Base-by-base conservation (phyloP, 2,797 vertebrate species). In the Neosalanx taihuensis region DNA sequence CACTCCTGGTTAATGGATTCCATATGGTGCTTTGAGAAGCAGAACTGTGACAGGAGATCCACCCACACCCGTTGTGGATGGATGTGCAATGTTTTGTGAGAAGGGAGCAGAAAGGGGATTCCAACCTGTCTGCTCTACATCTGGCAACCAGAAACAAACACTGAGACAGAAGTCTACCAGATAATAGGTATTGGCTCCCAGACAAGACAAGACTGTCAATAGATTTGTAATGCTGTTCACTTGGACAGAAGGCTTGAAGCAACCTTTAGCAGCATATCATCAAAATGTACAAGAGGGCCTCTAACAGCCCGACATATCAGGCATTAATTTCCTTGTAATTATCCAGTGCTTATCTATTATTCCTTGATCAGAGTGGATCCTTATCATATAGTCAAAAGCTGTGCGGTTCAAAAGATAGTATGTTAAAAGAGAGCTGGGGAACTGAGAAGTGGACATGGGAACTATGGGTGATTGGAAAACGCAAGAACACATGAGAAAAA, bases 21-120 rank as follows among this genome's bases (percentile, higher is more conserved):
- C 74, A 75, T 71, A 75, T 75, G 74, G 64, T 12, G 56, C 30
- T 31, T 63, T 67, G 61, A 35, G 56, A 23, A 33, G 29, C 53
- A 61, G 37, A 75, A 70, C 64, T 53, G 29, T 65, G 67, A 76
- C 71, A 59, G 33, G 53, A 20, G 70, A 68, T 60, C 78, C 58
- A 72, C 74, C 71, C 41, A 37, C 67, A 31, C 41, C 62, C 37
- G 37, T 49, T 62, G 60, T 62, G 30, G 30, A 12, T 62, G 18
- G 15, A 63, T 46, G 41, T 3, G 17, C 61, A 63, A 30, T 63
- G 61, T 18, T 12, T 33, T 23, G 6, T 1, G 10, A 12, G 20
- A 60, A 60, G 23, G 26, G 18, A 9, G 18, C 10, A 10, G 58
- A 26, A 12, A 23, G 65, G 64, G 71, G 76, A 79, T 71, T 61